Base-by-base conservation (phyloP, 2,888 invertebrate genomes). In the Cosmia pyralina region DNA sequence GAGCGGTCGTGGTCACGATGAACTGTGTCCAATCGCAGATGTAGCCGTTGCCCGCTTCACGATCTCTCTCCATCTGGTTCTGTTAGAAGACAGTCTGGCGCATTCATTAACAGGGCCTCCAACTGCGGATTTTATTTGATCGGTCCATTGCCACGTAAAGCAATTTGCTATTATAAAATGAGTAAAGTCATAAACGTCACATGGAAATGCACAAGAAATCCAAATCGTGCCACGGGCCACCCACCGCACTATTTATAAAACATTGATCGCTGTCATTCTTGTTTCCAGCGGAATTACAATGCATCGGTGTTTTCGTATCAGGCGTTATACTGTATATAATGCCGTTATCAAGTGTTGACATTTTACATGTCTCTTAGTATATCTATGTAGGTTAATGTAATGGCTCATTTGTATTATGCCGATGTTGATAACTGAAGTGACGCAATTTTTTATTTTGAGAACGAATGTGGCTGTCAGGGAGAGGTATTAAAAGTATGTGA, bases 341-440 rank as follows among this genome's bases (percentile, higher is more conserved):
- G 34, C 60, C 50, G 60, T 72, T 87, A 87, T 82, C 87, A 77
- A 75, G 44, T 80, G 69, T 85, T 83, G 78, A 78, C 83, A 67
- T 65, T 69, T 55, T 67, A 77, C 71, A 75, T 72, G 72, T 79
- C 60, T 69, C 52, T 72, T 57, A 19, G 46, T 77, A 79, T 84
- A 88, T 87, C 83, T 85, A 85, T 85, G 69, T 89, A 69, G 89
- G 87, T 86, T 85, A 86, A 85, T 79, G 81, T 83, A 86, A 85
- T 78, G 78, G 75, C 77, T 79, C 77, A 77, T 81, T 80, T 74
- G 63, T 86, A 69, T 73, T 77, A 79, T 72, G 72, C 74, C 68
- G 77, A 74, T 71, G 50, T 58, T 62, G 77, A 68, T 81, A 82
- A 75, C 63, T 17, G 48, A 77, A 67, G 73, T 83, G 75, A 86